These are phyloP conservation scores for Junco hyemalis DNA, from an alignment of 2,113 vertebrate species.

Conservation along the genomic window DNA sequence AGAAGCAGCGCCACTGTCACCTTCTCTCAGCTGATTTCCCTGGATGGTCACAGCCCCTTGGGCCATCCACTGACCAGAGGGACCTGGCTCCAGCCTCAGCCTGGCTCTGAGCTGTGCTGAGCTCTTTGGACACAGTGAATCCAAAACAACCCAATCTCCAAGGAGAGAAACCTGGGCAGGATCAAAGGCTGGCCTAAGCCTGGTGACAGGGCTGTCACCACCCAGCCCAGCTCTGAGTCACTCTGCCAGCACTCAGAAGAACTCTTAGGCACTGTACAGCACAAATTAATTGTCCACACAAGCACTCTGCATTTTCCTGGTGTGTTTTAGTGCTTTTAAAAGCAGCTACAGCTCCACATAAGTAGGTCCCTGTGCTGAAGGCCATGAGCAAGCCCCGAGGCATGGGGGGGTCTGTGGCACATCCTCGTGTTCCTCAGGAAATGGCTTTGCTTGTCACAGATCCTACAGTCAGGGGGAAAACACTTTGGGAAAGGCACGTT, in stretches of 20 bases:
- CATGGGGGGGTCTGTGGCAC: not conserved
- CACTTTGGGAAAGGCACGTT: not conserved
- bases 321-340: not conserved
- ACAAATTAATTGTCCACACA: not conserved
- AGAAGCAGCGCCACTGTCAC: not conserved
- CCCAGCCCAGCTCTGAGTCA: not conserved
- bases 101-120: not conserved
- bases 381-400: not conserved
- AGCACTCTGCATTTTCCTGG: not conserved
- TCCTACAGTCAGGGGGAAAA: not conserved
- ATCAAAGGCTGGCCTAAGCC: not conserved
- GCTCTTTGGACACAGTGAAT: not conserved
- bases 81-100: not conserved
- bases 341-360: not conserved
- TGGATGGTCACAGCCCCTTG: rapidly evolving
- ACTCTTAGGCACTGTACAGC: not conserved
- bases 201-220: not conserved
- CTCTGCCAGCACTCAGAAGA: not conserved
- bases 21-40: not conserved
- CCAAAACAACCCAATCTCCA: not conserved
- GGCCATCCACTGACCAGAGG: not conserved
- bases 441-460: not conserved
- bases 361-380: not conserved
- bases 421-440: not conserved
- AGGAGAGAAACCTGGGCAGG: not conserved